Percentiles rank a stretch among this genome's conserved stretches.
phyloP scores from a whole-genome alignment of 2,888 invertebrate species.

The Chrysotoxum bicinctum region DNA sequence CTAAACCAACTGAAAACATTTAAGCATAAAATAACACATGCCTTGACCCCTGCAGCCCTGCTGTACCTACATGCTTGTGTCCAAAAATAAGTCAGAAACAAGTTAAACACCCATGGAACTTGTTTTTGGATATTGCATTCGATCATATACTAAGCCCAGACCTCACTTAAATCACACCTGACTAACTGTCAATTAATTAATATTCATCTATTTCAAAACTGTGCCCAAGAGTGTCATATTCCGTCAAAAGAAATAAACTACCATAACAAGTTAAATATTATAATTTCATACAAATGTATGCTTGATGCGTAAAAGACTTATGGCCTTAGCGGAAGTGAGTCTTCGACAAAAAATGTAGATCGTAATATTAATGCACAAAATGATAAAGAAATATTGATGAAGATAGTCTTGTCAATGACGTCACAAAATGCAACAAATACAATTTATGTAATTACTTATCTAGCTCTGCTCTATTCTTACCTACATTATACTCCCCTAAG shows the following conservation, averaged over 20 bases:
- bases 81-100: neutral
- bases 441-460: neutral
- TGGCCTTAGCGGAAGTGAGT: neutral
- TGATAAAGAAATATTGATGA: neutral
- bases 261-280: neutral
- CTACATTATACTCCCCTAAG: neutral
- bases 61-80: neutral
- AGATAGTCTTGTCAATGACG: neutral
- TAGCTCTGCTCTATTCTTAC: too few relatives aligned
- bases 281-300: neutral
- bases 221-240: neutral
- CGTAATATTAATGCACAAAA: neutral
- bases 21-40: neutral
- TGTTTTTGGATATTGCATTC: too few relatives aligned
- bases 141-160: neutral
- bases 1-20: neutral
- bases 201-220: slow-evolving; percentile 14
- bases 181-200: neutral
- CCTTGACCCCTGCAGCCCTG: neutral
- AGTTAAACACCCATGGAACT: neutral
- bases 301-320: neutral
- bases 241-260: neutral
- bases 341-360: neutral
- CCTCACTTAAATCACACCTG: slow-evolving; percentile 25
- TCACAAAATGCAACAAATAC: neutral